Evolutionary conservation across 2,888 invertebrate species (phyloP), one percentile per base, ranked within the genome.

Genomic region (Aethes cnicana): DNA sequence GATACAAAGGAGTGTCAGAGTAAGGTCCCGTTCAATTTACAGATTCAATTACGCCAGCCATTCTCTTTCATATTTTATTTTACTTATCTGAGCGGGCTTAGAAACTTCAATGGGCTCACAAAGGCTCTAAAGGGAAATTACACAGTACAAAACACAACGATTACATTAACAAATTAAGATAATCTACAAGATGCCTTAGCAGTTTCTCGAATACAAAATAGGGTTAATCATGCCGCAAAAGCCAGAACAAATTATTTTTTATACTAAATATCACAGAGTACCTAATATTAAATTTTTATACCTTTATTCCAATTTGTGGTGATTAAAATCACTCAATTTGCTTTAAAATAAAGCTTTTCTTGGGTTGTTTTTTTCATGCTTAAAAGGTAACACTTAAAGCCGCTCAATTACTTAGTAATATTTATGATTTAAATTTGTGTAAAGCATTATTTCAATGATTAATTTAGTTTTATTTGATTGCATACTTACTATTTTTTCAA

Each of bases 81-180:
- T 30, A 39, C 39, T 39, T 43, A 32, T 23, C 20, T 16, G 20
- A 23, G 21, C 26, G 30, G 37, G 43, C 43, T 50, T 43, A 50
- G 35, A 36, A 43, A 25, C 21, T 49, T 14, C 9, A n/a, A 23
- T 23, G 23, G 4, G 25, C 9, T 26, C 30, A 50, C 43, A 50
- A 50, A 37, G 30, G 50, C 23, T 32, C 46, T 52, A 52, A 46
- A 44, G 25, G 17, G 44, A 52, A 39, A 52, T 52, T 52, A 52
- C 39, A 52, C 11, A 46, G 52, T 46, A 52, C 46, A 37, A 52
- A 39, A 39, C 26, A 46, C 44, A 52, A 32, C 25, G 46, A 52
- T 39, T 52, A 32, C 46, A 52, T 52, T 44, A 46, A 33, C 39
- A 52, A 46, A 52, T 52, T 39, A 52, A 52, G 52, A 52, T 46